Base-by-base conservation (phyloP, 2,888 invertebrate species). In the Nephrocerus scutellatus region DNA sequence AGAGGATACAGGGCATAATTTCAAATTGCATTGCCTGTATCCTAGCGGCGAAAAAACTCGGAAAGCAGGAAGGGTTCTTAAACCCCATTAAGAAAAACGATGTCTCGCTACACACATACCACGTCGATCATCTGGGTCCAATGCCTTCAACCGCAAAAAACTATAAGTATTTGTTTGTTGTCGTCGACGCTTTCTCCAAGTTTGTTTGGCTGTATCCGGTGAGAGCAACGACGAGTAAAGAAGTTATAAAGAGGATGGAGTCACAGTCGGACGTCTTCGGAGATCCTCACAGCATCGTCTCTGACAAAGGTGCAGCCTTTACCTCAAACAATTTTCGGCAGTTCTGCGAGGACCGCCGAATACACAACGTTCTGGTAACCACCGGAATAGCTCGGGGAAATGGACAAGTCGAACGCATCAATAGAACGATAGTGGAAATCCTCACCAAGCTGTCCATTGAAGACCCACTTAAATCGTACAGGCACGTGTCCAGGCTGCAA, bases 281-380 rank as follows among this genome's bases (percentile, higher is more conserved):
- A 12, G 60, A 58, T 41, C 63, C 63, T 8, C 24, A 10, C 10
- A 46, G 57, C 34, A 52, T 63, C 2, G 50, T 65, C 5, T 53
- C 58, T 0, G 62, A 65, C 36, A 47, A 50, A 46, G 60, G 60
- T 12, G 49, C 59, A 9, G 62, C 65, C 7, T 67, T 66, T 39
- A 61, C 58, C 1, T 54, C 61, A 2, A 34, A 53, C 9, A 55
- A 53, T 2, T 67, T 67, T 32, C 19, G 50, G 41, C 42, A 56
- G 1, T 65, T 59, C 43, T 62, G 63, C 38, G 18, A 50, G n/a
- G 49, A 54, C 1, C 54, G 62, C 36, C 40, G 39, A 1, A 63
- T 67, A 22, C 20, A 56, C 15, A 60, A 60, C 34, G 20, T 50
- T 1, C 16, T 30, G 9, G 59, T 60, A n/a, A 44, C 44, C 7